Conservation (phyloP, 2,888 invertebrate genomes). For the Scaptodrosophila latifasciaeformis region DNA sequence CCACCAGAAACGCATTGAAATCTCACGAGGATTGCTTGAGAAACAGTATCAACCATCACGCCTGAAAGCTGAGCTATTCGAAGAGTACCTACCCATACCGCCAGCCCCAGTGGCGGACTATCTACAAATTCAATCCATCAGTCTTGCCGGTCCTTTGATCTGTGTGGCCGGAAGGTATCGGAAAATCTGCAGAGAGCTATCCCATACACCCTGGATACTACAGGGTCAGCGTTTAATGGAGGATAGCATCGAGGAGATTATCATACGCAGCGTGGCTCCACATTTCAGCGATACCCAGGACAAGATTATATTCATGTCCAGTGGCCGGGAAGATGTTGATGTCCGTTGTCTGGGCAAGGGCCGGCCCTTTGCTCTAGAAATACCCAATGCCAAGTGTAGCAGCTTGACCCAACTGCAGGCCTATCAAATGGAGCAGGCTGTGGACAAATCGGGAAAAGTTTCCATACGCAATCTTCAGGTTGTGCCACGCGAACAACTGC, state of each 20-base stretch:
- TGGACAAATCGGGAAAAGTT: constrained; percentile 77
- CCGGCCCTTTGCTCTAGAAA: constrained; percentile 93
- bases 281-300: constrained; percentile 74
- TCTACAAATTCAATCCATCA: constrained; percentile 56
- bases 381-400: constrained; percentile 80
- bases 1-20: constrained; percentile 72
- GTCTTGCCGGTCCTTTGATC: constrained; percentile 69
- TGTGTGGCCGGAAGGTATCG: constrained; percentile 80
- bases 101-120: constrained; percentile 74
- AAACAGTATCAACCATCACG: constrained; percentile 77
- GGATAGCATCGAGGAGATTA: constrained; percentile 93
- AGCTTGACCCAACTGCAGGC: constrained; percentile 77
- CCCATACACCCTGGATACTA: constrained; percentile 88
- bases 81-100: constrained; percentile 77
- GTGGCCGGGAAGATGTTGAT: constrained; percentile 98
- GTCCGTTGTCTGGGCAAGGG: constrained; percentile 94
- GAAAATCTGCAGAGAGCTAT: constrained; percentile 87
- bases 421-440: constrained; percentile 77
- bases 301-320: constrained; percentile 87
- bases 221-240: constrained; percentile 86
- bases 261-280: constrained; percentile 81
- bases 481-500: constrained; percentile 81
- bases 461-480: constrained; percentile 81
- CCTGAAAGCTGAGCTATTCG: constrained; percentile 76
- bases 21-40: constrained; percentile 82